Evolutionary conservation across 2,113 vertebrate species (phyloP), one percentile per base, ranked within the genome.

Genomic region (Octodon degus): DNA sequence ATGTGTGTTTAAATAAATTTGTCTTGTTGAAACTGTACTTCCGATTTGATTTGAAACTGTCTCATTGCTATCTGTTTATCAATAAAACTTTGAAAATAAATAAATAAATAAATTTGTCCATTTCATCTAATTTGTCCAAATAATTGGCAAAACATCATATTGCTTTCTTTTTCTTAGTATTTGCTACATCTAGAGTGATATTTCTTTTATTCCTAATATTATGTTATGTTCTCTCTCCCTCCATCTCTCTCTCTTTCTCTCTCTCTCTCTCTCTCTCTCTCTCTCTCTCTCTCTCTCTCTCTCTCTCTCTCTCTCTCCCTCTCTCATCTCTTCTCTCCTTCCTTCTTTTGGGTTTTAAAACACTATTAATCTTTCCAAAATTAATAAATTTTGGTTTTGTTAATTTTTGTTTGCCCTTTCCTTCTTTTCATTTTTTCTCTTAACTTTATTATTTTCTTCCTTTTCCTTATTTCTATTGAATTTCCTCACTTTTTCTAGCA

Each of bases 1-100:
- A 32, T 95, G 1, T 81, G 25, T 90, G 34, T 91, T 72, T 93
- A 82, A 82, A 96, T 68, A 16, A 94, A 90, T 83, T 79, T 90
- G 9, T 47, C 27, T n/a, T n/a, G n/a, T n/a, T n/a, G n/a, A n/a
- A n/a, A n/a, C n/a, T n/a, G n/a, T n/a, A n/a, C n/a, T n/a, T n/a
- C n/a, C n/a, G n/a, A n/a, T n/a, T n/a, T n/a, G n/a, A n/a, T n/a
- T n/a, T n/a, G n/a, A n/a, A n/a, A n/a, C n/a, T n/a, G n/a, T n/a
- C n/a, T n/a, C n/a, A n/a, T n/a, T n/a, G n/a, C n/a, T n/a, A n/a
- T n/a, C n/a, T n/a, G n/a, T n/a, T n/a, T n/a, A n/a, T n/a, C n/a
- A n/a, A n/a, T n/a, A n/a, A n/a, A n/a, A n/a, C n/a, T n/a, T n/a
- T n/a, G n/a, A n/a, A n/a, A n/a, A n/a, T n/a, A n/a, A n/a, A n/a